Evolutionary conservation across 2,888 invertebrate genomes (phyloP).

Genomic region (Tetheella fluctuosa): DNA sequence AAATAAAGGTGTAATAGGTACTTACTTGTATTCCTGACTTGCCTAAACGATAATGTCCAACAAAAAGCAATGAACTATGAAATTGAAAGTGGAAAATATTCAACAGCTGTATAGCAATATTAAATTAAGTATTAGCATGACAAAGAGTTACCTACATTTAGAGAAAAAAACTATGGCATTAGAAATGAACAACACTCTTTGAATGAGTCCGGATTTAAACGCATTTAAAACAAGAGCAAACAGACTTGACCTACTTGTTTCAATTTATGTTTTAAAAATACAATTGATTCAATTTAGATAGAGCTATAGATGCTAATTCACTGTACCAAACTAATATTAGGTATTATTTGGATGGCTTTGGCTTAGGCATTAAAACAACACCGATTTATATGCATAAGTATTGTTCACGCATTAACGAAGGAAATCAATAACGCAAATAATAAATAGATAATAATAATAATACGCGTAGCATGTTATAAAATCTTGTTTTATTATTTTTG

Average conservation of each 20-base stretch:
- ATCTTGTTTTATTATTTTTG: no score
- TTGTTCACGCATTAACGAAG: no score
- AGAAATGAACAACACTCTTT: conserved; percentile 42
- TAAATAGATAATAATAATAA: no score
- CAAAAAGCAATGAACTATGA: neutral
- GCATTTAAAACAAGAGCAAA: conserved; percentile 43
- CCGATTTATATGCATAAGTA: no score
- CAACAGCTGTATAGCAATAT: neutral
- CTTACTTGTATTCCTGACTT: neutral
- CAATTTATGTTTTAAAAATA: neutral
- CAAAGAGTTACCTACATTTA: conserved; percentile 2
- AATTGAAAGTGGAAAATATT: neutral
- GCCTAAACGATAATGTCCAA: neutral
- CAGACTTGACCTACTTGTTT: conserved; percentile 53
- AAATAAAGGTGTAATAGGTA: no score
- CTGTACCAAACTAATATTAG: no score
- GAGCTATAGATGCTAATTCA: no score
- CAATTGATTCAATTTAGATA: conserved; percentile 5
- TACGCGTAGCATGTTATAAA: no score
- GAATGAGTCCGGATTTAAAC: conserved; percentile 47
- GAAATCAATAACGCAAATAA: no score
- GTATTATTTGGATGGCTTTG: no score
- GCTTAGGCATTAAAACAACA: no score
- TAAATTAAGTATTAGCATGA: neutral
- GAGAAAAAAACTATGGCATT: conserved; percentile 24